phyloP scores from a whole-genome alignment of 2,113 vertebrate genomes.

The Danionella cerebrum region DNA sequence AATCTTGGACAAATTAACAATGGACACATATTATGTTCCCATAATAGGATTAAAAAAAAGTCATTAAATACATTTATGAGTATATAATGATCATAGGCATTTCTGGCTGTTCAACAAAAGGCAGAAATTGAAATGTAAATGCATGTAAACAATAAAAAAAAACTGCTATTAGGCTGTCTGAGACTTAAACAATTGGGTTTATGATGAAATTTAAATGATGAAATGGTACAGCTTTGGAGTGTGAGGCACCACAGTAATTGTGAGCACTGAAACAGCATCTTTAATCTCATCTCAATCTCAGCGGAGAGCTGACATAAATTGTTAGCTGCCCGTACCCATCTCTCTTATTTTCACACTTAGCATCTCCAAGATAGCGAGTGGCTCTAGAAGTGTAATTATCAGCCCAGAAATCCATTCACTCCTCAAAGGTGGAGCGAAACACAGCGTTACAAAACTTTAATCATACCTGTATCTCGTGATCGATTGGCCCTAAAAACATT shows the following conservation, averaged over 20 bases:
- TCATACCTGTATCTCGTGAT: slow-evolving; percentile 15
- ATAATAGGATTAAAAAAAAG: too few species aligned
- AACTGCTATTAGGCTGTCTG: not conserved
- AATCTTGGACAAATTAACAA: too few species aligned
- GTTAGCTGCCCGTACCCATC: slow-evolving; percentile 17
- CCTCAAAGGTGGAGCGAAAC: not conserved
- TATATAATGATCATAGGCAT: too few species aligned
- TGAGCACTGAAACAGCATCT: not conserved
- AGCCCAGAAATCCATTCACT: slow-evolving; percentile 11
- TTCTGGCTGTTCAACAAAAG: too few species aligned
- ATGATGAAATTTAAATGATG: not conserved
- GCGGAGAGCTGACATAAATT: slow-evolving; percentile 35
- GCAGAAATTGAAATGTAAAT: not conserved
- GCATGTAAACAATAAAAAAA: not conserved
- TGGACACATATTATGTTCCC: too few species aligned
- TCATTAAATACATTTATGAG: too few species aligned
- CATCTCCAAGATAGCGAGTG: slow-evolving; percentile 7
- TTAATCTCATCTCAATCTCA: slow-evolving; percentile 22
- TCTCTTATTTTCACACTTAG: not conserved
- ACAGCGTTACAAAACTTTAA: slow-evolving; percentile 23
- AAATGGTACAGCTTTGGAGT: not conserved
- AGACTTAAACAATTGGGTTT: not conserved
- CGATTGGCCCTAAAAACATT: slow-evolving; percentile 9
- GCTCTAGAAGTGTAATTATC: slow-evolving; percentile 25
- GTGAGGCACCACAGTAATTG: slow-evolving; percentile 13